phyloP scores from a whole-genome alignment of 2,113 vertebrate species.

The Macroglossus sobrinus region DNA sequence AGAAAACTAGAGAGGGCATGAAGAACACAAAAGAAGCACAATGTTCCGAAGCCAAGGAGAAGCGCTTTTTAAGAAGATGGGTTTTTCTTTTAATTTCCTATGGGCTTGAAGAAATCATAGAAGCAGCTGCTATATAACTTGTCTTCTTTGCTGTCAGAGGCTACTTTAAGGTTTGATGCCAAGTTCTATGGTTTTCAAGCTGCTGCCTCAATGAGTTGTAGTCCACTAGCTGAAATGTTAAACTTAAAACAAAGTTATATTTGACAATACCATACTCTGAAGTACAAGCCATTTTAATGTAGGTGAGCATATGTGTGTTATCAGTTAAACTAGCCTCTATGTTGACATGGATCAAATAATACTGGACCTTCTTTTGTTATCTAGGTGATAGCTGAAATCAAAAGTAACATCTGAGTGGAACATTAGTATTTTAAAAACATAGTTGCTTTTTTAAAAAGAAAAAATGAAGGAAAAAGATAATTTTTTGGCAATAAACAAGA shows the following conservation, averaged over 20 bases:
- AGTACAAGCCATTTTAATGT: background rate
- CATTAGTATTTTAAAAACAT: background rate
- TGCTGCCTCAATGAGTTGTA: background rate
- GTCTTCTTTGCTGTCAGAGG: background rate
- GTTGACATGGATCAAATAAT: background rate
- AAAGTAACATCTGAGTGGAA: background rate
- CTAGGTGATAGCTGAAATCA: background rate
- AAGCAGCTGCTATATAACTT: background rate
- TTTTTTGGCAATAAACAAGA: background rate
- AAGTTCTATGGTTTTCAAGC: background rate
- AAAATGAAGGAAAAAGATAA: background rate
- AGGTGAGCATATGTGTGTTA: background rate
- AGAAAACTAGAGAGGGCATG: background rate
- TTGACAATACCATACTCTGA: background rate
- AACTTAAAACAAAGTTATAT: background rate
- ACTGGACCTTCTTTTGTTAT: background rate
- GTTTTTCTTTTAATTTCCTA: background rate
- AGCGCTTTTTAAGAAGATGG: background rate
- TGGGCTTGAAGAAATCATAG: background rate
- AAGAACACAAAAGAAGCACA: background rate
- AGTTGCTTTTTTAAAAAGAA: background rate
- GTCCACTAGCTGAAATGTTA: background rate
- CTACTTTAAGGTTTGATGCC: background rate
- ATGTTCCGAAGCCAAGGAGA: background rate
- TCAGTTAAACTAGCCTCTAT: background rate